Conservation (phyloP, 2,888 invertebrate species). For the Synergus gifuensis region DNA sequence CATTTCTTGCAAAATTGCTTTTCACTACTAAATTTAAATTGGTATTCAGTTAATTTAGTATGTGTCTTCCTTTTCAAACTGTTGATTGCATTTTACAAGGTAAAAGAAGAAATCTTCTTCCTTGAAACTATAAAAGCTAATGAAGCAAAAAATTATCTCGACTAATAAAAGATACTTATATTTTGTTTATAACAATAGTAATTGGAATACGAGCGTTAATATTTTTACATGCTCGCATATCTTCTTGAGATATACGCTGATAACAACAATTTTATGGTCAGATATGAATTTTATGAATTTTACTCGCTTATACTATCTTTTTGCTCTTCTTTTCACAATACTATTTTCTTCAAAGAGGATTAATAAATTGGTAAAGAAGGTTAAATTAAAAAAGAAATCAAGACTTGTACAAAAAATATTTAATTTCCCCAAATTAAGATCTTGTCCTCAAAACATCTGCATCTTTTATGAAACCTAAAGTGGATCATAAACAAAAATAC, state of each 20-base stretch:
- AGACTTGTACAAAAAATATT: too few species aligned
- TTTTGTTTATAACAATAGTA: slow-evolving; percentile 7
- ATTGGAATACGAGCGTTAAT: background rate
- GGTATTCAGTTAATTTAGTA: background rate
- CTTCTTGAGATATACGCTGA: background rate
- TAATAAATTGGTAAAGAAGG: too few species aligned
- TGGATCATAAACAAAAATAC: too few species aligned
- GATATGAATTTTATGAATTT: background rate
- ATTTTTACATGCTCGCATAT: slow-evolving; percentile 17
- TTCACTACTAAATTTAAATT: background rate
- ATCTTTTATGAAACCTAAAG: too few species aligned
- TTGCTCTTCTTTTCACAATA: background rate
- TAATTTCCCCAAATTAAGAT: too few species aligned
- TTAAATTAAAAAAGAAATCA: too few species aligned
- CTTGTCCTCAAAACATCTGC: too few species aligned
- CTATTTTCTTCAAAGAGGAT: background rate
- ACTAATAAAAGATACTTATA: background rate
- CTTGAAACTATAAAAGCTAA: background rate
- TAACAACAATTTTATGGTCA: slow-evolving; percentile 3
- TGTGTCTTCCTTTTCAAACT: too few species aligned
- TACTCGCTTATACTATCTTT: background rate
- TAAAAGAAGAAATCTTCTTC: background rate
- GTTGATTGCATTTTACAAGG: background rate
- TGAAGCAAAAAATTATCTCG: background rate
- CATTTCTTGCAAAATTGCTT: background rate